Evolutionary conservation across 2,797 vertebrate species (phyloP).

Genomic region (Lepidocolaptes lacrymiger): DNA sequence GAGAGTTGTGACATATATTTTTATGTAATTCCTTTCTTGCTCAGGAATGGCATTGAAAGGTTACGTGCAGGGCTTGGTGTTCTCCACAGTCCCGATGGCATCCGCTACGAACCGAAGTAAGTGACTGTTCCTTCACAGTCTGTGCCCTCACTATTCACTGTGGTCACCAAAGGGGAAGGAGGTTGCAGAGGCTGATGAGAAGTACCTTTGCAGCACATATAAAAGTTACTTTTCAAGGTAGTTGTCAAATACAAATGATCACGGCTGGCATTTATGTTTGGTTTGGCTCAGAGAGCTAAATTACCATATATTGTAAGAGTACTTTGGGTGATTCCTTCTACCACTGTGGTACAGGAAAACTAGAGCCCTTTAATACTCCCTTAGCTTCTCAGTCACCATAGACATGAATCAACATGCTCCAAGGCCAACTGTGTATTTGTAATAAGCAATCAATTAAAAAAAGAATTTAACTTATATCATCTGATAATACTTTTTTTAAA

Average conservation of each 20-base stretch:
- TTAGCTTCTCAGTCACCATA: background rate
- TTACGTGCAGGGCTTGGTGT: conserved; percentile 86
- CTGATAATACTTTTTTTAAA: background rate
- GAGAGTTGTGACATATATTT: rapidly evolving
- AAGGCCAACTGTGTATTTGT: background rate
- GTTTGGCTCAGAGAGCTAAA: background rate
- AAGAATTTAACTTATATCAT: background rate
- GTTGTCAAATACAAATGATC: background rate
- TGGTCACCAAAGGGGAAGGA: background rate
- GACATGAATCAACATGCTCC: background rate
- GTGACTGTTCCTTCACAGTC: conserved; percentile 5
- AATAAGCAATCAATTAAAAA: background rate
- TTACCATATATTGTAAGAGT: rapidly evolving
- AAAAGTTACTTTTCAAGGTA: background rate
- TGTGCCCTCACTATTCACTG: background rate
- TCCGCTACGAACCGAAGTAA: conserved; percentile 90
- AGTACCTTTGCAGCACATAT: background rate
- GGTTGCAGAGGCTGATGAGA: background rate
- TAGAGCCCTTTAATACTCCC: background rate
- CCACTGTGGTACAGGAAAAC: background rate
- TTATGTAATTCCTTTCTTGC: background rate
- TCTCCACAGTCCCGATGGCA: conserved; percentile 74
- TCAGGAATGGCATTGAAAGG: conserved; percentile 94
- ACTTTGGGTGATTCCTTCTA: background rate
- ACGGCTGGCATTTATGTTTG: rapidly evolving